A percentile compares a stretch with the other conserved stretches of the same genome.
Evolutionary conservation across 2,888 invertebrate genomes (phyloP).

Genomic region (Caenorhabditis drosophilae): DNA sequence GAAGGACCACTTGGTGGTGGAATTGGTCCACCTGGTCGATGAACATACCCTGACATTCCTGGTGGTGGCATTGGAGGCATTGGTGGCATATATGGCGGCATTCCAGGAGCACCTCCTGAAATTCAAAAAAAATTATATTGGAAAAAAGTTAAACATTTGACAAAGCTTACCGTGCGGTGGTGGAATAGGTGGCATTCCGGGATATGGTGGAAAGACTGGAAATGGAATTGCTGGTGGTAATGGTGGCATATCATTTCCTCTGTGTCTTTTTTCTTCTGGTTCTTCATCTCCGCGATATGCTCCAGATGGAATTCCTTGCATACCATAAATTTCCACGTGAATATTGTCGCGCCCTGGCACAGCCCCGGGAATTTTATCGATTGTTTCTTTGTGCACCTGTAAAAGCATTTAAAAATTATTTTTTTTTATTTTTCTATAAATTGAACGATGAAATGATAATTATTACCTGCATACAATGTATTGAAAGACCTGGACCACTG

Average conservation of each 20-base stretch:
- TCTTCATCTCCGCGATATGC: conserved; percentile 48
- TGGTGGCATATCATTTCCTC: conserved; percentile 49
- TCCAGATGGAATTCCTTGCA: conserved; percentile 98
- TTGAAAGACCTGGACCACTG: conserved; percentile 95
- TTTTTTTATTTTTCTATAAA: background rate
- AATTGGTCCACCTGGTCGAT: conserved; percentile 22
- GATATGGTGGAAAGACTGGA: conserved; percentile 20
- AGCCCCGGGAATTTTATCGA: conserved; percentile 98
- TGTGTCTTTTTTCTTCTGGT: conserved; percentile 26
- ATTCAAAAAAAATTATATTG: no score
- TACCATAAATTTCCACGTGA: conserved; percentile 99
- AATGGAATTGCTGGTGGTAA: conserved; percentile 41
- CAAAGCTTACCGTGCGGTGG: conserved; percentile 4
- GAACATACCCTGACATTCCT: no score
- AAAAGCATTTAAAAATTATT: conserved; percentile 12
- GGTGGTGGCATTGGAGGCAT: conserved; percentile 45
- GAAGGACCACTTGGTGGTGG: conserved; percentile 37
- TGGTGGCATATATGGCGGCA: conserved; percentile 49
- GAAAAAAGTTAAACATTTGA: conserved; percentile 7
- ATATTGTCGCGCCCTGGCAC: conserved; percentile 95
- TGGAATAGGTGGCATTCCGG: conserved; percentile 49
- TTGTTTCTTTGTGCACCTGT: conserved; percentile 97
- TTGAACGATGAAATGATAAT: conserved; percentile 6
- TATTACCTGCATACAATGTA: conserved; percentile 98
- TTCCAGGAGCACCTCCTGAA: conserved; percentile 64